A percentile compares a stretch with the other conserved stretches of the same genome.
These are phyloP conservation scores for Cardiocondyla obscurior DNA, from an alignment of 1,140 invertebrate species.

Conservation along the genomic window DNA sequence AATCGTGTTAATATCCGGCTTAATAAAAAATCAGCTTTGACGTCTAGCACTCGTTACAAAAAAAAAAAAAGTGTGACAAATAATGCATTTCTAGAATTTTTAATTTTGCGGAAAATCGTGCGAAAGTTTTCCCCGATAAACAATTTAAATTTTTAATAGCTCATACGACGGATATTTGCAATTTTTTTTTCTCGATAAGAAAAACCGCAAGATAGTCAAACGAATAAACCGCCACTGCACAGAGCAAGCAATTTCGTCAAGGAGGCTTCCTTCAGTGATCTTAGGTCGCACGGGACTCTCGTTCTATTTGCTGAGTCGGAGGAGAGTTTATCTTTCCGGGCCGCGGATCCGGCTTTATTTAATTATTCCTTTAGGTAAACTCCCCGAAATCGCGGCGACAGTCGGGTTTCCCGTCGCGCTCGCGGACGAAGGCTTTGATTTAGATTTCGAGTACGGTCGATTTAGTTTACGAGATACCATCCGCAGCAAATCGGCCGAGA, in stretches of 20 bases:
- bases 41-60: neutral
- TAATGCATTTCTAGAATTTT: neutral
- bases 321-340: conserved; percentile 42
- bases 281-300: neutral
- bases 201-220: neutral
- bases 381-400: neutral
- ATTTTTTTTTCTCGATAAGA: neutral
- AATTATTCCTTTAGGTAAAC: conserved; percentile 27
- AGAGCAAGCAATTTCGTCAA: conserved; percentile 21
- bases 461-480: neutral
- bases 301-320: conserved; percentile 29
- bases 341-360: conserved; percentile 27
- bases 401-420: neutral
- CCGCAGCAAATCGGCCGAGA: neutral
- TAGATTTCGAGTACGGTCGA: neutral
- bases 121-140: neutral
- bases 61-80: too few relatives aligned
- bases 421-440: neutral
- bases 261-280: conserved; percentile 33
- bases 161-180: neutral
- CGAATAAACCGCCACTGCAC: neutral
- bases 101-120: neutral
- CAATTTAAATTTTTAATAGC: neutral
- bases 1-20: neutral
- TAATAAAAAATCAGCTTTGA: neutral